phyloP scores from a whole-genome alignment of 2,797 vertebrate species.

The Pristis pectinata region DNA sequence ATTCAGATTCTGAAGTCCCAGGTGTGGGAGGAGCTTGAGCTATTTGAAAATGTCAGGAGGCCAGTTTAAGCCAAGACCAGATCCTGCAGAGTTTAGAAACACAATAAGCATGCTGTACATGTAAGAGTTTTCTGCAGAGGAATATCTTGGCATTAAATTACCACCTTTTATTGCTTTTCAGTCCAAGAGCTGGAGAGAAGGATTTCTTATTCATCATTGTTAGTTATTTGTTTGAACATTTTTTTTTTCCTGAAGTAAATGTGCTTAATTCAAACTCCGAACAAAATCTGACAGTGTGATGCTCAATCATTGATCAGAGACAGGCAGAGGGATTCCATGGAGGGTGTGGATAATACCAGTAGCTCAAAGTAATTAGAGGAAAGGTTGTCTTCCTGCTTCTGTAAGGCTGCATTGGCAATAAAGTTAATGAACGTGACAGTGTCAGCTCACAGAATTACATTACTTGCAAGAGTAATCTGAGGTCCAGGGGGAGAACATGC shows the following conservation, averaged over 20 bases:
- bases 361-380: neutral
- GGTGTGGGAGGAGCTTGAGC: neutral
- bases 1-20: neutral
- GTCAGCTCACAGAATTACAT: neutral
- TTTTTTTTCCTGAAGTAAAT: neutral
- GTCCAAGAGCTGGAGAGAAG: too few species aligned
- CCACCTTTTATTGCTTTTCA: neutral
- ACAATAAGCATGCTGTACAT: neutral
- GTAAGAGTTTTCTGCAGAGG: neutral
- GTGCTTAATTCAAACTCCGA: neutral
- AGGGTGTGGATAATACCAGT: neutral
- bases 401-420: neutral
- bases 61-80: neutral
- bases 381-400: neutral
- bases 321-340: too few species aligned
- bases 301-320: neutral
- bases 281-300: too few species aligned
- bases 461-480: neutral
- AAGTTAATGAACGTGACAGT: neutral
- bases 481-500: neutral
- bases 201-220: neutral
- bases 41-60: neutral
- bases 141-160: neutral
- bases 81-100: neutral
- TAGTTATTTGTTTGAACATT: neutral